phyloP scores from a whole-genome alignment of 2,888 invertebrate genomes.

The Hydropsyche betteni region DNA sequence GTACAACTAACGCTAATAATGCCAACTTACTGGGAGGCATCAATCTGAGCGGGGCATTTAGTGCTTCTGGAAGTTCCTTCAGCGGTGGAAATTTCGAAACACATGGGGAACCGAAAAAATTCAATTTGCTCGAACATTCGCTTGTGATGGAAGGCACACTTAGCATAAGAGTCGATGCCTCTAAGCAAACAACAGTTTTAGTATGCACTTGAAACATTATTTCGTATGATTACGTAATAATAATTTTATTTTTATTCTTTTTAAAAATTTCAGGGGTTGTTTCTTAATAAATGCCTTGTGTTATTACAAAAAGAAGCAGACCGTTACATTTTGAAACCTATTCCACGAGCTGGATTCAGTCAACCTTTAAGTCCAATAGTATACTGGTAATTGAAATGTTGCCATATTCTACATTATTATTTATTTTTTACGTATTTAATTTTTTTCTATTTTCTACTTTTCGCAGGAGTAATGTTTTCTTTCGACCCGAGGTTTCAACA shows the following conservation, averaged over 20 bases:
- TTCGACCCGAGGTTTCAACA: constrained; percentile 64
- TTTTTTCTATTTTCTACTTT: background rate
- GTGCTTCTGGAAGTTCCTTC: too few species aligned
- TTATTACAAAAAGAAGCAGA: constrained; percentile 63
- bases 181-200: constrained; percentile 60
- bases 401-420: background rate
- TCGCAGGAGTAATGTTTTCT: constrained; percentile 62
- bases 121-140: constrained; percentile 57
- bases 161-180: constrained; percentile 58
- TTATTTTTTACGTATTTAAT: background rate
- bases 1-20: background rate
- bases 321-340: constrained; percentile 60
- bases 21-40: constrained; percentile 44
- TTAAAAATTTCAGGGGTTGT: constrained; percentile 57
- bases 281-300: constrained; percentile 61
- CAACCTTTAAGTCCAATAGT: constrained; percentile 61
- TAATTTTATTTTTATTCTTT: background rate
- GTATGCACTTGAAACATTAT: constrained; percentile 52
- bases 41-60: too few species aligned
- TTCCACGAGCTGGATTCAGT: constrained; percentile 57
- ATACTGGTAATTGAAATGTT: constrained; percentile 57
- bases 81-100: constrained; percentile 53
- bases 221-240: background rate
- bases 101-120: constrained; percentile 58
- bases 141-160: constrained; percentile 61